Base-by-base conservation (phyloP, 2,797 vertebrate genomes). In the Sebastes oblongus region DNA sequence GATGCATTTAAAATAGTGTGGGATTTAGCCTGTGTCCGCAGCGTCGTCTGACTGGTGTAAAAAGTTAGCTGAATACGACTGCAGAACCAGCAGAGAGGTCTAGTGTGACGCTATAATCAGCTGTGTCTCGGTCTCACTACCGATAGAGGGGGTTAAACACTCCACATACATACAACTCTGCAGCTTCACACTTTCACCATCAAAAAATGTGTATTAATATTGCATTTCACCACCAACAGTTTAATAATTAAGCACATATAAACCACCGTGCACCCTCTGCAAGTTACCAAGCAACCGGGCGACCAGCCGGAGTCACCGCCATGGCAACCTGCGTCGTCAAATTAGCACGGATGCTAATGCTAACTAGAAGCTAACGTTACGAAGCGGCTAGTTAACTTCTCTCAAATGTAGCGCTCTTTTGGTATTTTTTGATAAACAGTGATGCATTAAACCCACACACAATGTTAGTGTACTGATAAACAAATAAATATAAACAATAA, bases 341-440 rank as follows among this genome's bases (percentile, higher is more conserved):
- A 90, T 87, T 94, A 93, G 91, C 92, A 90, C 58, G 1, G 22
- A 3, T 69, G 92, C 89, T 91, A 90, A 73, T 20, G 82, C 75
- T 85, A 83, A 58, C 86, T 46, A 14, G 3, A 27, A 61, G 88
- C 91, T 89, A 91, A 70, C 36, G n/a, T 13, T 81, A 54, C 67
- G 69, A 66, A 87, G 81, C 72, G 20, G 77, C 75, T 77, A 72
- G 25, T 72, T 42, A 72, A 65, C 64, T 42, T 42, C 42, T 6
- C 54, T 52, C 3, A 73, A 46, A 56, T 16, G 2, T 6, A 52
- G 11, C 4, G 1, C 11, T 22, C 11, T 22, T 50, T 0, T 1
- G 18, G 0, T 12, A 5, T 52, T 42, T 52, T 52, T 13, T 7
- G 18, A 18, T 7, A 4, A 68, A 62, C 4, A n/a, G 1, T 0